Evolutionary conservation across 2,888 invertebrate species (phyloP), one percentile per base, ranked within the genome.

Genomic region (Drosophila meridionalis): DNA sequence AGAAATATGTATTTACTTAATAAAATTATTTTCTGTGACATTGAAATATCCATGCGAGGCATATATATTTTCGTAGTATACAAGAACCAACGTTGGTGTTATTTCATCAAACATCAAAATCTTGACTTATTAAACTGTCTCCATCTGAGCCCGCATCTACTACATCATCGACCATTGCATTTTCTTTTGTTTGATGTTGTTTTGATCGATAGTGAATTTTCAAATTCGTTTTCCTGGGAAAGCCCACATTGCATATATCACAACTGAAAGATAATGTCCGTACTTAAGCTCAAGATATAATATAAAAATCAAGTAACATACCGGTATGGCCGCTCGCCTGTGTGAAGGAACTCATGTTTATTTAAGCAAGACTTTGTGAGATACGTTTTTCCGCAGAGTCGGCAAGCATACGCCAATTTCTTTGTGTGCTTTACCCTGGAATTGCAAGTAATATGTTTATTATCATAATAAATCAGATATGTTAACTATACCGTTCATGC

Each of bases 291-390:
- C 11, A 1, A 5, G 1, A 36, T 3, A 11, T 7, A 7, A 2
- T 28, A 9, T 5, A 34, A 34, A 26, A 26, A 7, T 0, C 0
- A 11, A 5, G 6, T 28, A 52, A 56, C 47, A 57, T 59, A 77
- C 77, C 73, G 58, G 56, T 77, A 67, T 8, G 73, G 73, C 3
- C 73, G 63, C 30, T 63, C 36, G 12, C 77, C 77, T 0, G 73
- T 77, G 14, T 78, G 77, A 8, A 69, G 63, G 52, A 77, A 73
- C 14, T 69, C 63, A 30, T 91, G 91, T 59, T 87, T 90, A 63
- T 89, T 91, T 2, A 91, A 60, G 36, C 89, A 88, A n/a, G 89
- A 86, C 12, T 89, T 88, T 59, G 90, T 88, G 6, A 82, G 76
- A 62, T 90, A 91, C 48, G 79, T 73, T 58, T 90, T 89, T 9